These are phyloP conservation scores for Scaptomyza parva DNA, from an alignment of 2,888 invertebrate genomes.

Conservation along the genomic window DNA sequence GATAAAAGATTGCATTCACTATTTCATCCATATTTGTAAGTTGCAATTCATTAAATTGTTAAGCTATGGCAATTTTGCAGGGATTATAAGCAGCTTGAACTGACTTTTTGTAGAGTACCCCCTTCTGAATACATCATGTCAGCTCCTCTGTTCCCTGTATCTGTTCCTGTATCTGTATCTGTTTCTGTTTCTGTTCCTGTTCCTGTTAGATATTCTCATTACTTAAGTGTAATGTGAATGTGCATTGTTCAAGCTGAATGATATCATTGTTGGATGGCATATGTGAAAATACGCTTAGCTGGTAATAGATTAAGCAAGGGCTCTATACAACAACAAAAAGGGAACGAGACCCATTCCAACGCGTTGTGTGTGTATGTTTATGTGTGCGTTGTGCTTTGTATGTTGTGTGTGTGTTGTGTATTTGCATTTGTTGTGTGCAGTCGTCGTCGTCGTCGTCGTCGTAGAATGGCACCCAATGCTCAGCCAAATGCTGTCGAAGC, in stretches of 20 bases:
- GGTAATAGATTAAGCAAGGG: slow-evolving; percentile 21
- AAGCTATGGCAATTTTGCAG: neutral
- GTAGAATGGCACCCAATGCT: slow-evolving; percentile 43
- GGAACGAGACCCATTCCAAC: neutral
- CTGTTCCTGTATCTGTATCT: no score
- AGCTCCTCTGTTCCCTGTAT: no score
- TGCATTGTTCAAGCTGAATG: slow-evolving; percentile 31
- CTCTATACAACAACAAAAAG: neutral
- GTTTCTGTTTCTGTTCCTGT: no score
- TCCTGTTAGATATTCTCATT: slow-evolving; percentile 26
- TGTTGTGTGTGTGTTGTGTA: slow-evolving; percentile 20
- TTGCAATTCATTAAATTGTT: slow-evolving; percentile 1
- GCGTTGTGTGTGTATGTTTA: neutral
- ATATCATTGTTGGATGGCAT: slow-evolving; percentile 37
- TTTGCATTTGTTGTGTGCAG: slow-evolving; percentile 47
- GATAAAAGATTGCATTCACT: neutral
- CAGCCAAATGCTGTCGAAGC: slow-evolving; percentile 47
- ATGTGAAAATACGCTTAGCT: slow-evolving; percentile 40
- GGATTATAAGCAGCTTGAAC: slow-evolving; percentile 1
- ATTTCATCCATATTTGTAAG: neutral
- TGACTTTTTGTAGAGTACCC: neutral
- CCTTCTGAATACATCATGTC: neutral
- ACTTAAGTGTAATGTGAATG: slow-evolving; percentile 19
- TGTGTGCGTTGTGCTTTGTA: neutral
- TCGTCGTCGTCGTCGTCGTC: no score